Evolutionary conservation across 2,888 invertebrate genomes (phyloP), one percentile per base, ranked within the genome.

Genomic region (Gonocerus acuteangulatus): DNA sequence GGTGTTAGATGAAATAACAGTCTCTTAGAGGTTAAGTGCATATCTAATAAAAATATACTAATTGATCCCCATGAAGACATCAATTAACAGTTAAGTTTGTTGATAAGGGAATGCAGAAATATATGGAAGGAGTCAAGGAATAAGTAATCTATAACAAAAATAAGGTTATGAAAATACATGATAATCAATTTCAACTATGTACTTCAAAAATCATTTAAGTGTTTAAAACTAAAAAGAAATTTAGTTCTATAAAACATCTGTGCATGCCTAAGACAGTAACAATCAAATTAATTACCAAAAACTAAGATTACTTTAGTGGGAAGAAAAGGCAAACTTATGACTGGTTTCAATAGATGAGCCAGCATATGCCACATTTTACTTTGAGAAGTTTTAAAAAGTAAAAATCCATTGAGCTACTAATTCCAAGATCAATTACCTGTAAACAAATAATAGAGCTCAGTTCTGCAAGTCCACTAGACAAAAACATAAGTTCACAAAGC

Each of bases 331-430:
- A 57, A 47, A 47, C 32, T 44, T 47, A 32, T 32, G 34, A 57
- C 45, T 57, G 45, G 45, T 27, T 57, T 57, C 57, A 44, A 27
- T 57, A 47, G 57, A 32, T 57, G 57, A 19, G 57, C 57, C 45
- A 57, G 57, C 57, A 57, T 57, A 57, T 57, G 57, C 57, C 57
- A 57, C 45, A 47, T 57, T 57, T 57, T 47, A 27, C 13, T 19
- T 21, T 23, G 57, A n/a, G 19, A 45, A 45, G 19, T 47, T 32
- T 45, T 22, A 57, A 16, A 27, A 57, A 18, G 4, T 16, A 45
- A 57, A 57, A 27, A 57, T 21, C 57, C 57, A 57, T 57, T 45
- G 45, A 44, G 19, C 21, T 45, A 57, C 42, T 34, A 36, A 57
- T 27, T 57, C 57, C 57, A 57, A 57, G 47, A 32, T 32, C 39